Percentiles rank a stretch among this genome's conserved stretches.
phyloP scores from a whole-genome alignment of 2,797 vertebrate species.

The Novumbra hubbsi region DNA sequence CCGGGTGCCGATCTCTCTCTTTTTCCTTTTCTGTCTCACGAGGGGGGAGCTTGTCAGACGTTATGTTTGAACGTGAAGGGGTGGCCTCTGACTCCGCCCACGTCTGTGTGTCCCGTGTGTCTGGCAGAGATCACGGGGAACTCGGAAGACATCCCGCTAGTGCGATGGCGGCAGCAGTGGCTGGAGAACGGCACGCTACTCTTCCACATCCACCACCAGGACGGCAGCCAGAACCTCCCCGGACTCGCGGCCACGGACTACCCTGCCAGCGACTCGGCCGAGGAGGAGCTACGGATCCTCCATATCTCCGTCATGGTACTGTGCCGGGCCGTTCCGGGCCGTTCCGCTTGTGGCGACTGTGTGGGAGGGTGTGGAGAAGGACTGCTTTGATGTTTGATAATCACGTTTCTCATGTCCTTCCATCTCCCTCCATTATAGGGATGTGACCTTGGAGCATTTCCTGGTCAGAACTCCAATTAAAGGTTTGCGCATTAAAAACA shows the following conservation, averaged over 20 bases:
- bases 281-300: slow-evolving; percentile 95
- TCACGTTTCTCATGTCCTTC: neutral
- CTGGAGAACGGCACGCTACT: slow-evolving; percentile 96
- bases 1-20: neutral
- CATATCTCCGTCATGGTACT: slow-evolving; percentile 92
- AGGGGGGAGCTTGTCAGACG: neutral
- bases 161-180: slow-evolving; percentile 99
- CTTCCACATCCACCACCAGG: slow-evolving; percentile 98
- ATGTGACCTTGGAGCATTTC: neutral
- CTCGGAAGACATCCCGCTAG: slow-evolving; percentile 94
- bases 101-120: slow-evolving; percentile 27
- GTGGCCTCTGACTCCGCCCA: neutral
- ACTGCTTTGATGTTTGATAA: neutral
- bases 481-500: neutral
- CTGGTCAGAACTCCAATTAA: neutral
- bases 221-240: slow-evolving; percentile 83
- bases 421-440: neutral
- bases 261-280: slow-evolving; percentile 84
- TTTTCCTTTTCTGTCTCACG: neutral
- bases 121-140: slow-evolving; percentile 93
- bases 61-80: neutral
- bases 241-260: slow-evolving; percentile 86
- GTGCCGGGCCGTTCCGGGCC: neutral
- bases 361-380: neutral
- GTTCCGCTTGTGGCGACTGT: neutral